Percentiles rank a stretch among this genome's conserved stretches.
Conservation (phyloP, 2,888 invertebrate genomes). For the Dicyrtomina minuta region DNA sequence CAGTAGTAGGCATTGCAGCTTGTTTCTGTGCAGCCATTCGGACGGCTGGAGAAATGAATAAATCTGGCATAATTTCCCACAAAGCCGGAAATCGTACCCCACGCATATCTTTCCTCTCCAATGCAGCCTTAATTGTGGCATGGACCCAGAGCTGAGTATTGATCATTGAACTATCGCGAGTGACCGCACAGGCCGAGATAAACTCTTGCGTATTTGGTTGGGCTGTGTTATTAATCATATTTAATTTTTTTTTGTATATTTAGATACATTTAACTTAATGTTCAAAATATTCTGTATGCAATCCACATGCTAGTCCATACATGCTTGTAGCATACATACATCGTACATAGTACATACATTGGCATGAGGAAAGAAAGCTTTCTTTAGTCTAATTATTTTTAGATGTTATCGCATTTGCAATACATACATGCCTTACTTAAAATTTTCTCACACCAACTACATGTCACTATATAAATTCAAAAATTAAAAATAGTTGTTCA, state of each 20-base stretch:
- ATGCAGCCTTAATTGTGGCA: slow-evolving; percentile 71
- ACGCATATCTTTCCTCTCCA: slow-evolving; percentile 72
- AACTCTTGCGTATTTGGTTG: slow-evolving; percentile 27
- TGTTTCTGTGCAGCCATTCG: slow-evolving; percentile 35
- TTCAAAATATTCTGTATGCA: no score
- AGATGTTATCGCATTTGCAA: no score
- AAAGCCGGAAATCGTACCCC: slow-evolving; percentile 71
- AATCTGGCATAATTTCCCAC: slow-evolving; percentile 76
- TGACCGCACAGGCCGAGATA: slow-evolving; percentile 38
- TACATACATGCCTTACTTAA: no score
- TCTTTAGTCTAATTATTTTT: no score
- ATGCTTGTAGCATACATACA: background rate
- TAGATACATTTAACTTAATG: background rate
- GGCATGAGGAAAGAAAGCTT: no score
- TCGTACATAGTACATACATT: background rate
- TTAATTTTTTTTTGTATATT: background rate
- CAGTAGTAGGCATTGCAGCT: slow-evolving; percentile 37
- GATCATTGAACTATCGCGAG: slow-evolving; percentile 43
- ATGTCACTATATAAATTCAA: no score
- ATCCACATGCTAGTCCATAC: no score
- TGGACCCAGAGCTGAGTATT: slow-evolving; percentile 66
- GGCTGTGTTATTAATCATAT: background rate
- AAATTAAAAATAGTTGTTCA: no score
- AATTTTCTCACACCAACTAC: no score
- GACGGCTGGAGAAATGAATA: slow-evolving; percentile 60